A percentile compares a stretch with the other conserved stretches of the same genome.
These are phyloP conservation scores for Eilema caniola DNA, from an alignment of 2,888 invertebrate species.

Conservation along the genomic window DNA sequence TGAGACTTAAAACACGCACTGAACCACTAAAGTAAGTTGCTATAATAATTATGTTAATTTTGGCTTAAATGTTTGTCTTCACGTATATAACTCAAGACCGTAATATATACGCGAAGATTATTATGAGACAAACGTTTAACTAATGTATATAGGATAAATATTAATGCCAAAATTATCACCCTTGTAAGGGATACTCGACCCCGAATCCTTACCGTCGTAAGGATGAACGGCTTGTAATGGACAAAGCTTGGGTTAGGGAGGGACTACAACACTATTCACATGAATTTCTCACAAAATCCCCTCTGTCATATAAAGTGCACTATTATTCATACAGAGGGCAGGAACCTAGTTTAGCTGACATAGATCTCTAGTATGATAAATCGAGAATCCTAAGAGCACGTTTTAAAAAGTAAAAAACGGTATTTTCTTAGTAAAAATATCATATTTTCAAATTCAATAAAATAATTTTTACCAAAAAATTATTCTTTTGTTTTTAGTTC, in stretches of 20 bases:
- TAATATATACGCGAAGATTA: conserved; percentile 23
- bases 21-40: background rate
- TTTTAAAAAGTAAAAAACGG: conserved; percentile 40
- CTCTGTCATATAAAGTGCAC: conserved; percentile 76
- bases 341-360: conserved; percentile 69
- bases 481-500: no score
- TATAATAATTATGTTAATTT: background rate
- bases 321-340: conserved; percentile 73
- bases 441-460: background rate
- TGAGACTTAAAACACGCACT: background rate
- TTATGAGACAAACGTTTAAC: conserved; percentile 52
- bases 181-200: conserved; percentile 63
- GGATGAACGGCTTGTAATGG: conserved; percentile 65
- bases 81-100: background rate
- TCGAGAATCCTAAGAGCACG: conserved; percentile 56
- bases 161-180: conserved; percentile 66
- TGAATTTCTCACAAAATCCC: conserved; percentile 72
- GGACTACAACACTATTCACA: conserved; percentile 66
- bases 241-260: conserved; percentile 65
- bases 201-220: conserved; percentile 54
- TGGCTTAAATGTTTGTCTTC: no score
- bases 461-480: background rate
- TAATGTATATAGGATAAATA: conserved; percentile 62
- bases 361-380: conserved; percentile 72
- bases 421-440: background rate